Evolutionary conservation across 53 echinoderm and acorn worm species (phyloP), one percentile per base, ranked within the genome.

Genomic region (Echinometra lucunter): DNA sequence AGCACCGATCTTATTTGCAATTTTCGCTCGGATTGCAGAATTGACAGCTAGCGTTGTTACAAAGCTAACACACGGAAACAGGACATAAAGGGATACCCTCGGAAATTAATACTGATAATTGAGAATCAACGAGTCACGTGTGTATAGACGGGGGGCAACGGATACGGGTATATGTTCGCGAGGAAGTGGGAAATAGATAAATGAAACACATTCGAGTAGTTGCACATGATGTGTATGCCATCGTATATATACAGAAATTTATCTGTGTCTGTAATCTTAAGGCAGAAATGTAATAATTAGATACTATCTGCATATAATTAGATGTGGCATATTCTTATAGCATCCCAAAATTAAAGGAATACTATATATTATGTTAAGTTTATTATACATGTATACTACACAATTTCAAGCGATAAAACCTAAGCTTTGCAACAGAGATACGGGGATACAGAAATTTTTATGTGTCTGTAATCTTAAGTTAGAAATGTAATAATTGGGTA

Each of bases 1-100:
- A 63, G 37, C 90, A 35, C 58, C 58, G 66, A 66, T 90, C 90
- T 90, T 92, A 92, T 92, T 92, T 92, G 92, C 92, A 92, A 92
- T 69, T 44, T 44, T 67, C 92, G 72, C 92, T 92, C 92, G 49
- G 92, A 70, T 92, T 92, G 47, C 92, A 67, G 47, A 92, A 72
- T 92, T 92, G 92, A 92, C 92, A 92, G 92, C 45, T 67, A 49
- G 44, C 92, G 13, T 63, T 90, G 90, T 90, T 58, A 23, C 90
- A 58, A 63, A 63, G 90, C 63, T 90, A 90, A 90, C 90, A 90
- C 7, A 35, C 35, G 90, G 90, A 90, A 90, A 90, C 63, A 90
- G 11, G 90, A 63, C 35, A 35, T 32, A 90, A 58, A 90, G 90
- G 66, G 25, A 37, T 40, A 37, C 90, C 38, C 90, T 90, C 66